Evolutionary conservation across 1,140 invertebrate species (phyloP).

Genomic region (Oscheius sp.): DNA sequence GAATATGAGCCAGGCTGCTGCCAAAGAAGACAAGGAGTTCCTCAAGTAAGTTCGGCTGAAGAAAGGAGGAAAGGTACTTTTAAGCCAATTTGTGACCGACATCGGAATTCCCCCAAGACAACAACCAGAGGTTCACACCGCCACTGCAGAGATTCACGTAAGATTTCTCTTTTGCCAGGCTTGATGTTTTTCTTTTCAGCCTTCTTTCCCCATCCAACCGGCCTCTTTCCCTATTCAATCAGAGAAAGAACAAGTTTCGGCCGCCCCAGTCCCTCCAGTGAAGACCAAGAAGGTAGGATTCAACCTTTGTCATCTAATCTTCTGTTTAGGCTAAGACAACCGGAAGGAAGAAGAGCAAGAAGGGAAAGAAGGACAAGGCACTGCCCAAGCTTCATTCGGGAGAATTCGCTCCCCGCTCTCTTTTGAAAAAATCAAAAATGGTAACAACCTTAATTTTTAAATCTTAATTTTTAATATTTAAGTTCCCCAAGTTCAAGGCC

Average conservation of each 20-base stretch:
- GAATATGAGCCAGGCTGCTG: conserved; percentile 41
- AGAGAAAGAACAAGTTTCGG: too few relatives aligned
- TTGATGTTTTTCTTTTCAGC: too few relatives aligned
- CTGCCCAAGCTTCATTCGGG: background rate
- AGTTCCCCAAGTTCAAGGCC: conserved; percentile 4
- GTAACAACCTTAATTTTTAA: background rate
- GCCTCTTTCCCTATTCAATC: too few relatives aligned
- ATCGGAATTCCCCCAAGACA: too few relatives aligned
- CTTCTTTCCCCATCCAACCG: background rate
- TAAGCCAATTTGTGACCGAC: too few relatives aligned
- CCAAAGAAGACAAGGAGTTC: background rate
- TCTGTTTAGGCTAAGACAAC: too few relatives aligned
- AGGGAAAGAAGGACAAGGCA: background rate
- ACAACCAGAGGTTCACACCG: too few relatives aligned
- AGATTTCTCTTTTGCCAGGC: too few relatives aligned
- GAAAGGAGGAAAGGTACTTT: too few relatives aligned
- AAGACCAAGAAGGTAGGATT: background rate
- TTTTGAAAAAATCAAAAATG: background rate
- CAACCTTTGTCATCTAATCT: too few relatives aligned
- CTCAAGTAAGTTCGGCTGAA: background rate
- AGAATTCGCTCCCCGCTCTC: background rate
- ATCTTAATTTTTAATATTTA: background rate
- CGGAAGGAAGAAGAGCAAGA: background rate
- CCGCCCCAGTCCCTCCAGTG: background rate
- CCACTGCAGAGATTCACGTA: too few relatives aligned